Conservation (phyloP, 2,888 invertebrate species). For the Lampropteryx suffumata region DNA sequence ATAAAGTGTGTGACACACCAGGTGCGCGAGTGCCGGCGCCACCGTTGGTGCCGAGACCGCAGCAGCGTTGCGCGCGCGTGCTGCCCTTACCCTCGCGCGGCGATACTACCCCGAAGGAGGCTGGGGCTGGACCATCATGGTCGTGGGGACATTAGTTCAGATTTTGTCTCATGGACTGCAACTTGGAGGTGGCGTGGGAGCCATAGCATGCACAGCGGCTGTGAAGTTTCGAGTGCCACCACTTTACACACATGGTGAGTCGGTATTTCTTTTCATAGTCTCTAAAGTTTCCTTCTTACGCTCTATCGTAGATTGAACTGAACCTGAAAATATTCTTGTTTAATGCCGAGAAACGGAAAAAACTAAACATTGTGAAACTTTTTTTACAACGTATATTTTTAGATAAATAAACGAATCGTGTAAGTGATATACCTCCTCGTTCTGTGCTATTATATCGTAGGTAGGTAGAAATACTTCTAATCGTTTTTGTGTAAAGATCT, state of each 20-base stretch:
- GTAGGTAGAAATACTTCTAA: no score
- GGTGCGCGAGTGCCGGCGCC: conserved; percentile 79
- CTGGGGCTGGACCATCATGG: conserved; percentile 92
- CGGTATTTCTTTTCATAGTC: no score
- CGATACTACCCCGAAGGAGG: conserved; percentile 94
- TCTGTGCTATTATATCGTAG: no score
- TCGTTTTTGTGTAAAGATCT: not conserved
- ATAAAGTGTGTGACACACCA: conserved; percentile 52
- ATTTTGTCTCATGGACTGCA: conserved; percentile 89
- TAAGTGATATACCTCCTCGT: no score
- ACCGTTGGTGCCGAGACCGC: conserved; percentile 74
- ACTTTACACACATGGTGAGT: conserved; percentile 85
- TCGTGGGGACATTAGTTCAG: conserved; percentile 88
- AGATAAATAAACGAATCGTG: no score
- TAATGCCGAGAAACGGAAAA: no score
- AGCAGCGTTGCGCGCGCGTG: conserved; percentile 82
- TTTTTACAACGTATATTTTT: no score
- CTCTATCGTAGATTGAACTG: no score
- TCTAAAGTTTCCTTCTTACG: no score
- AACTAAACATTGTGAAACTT: no score
- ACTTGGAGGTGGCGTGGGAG: conserved; percentile 85
- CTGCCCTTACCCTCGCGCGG: conserved; percentile 85
- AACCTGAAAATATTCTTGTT: no score
- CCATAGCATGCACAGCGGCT: conserved; percentile 85
- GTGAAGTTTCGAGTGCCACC: conserved; percentile 84